Base-by-base conservation (phyloP, 2,888 invertebrate species). In the Cantharis flavilabris region DNA sequence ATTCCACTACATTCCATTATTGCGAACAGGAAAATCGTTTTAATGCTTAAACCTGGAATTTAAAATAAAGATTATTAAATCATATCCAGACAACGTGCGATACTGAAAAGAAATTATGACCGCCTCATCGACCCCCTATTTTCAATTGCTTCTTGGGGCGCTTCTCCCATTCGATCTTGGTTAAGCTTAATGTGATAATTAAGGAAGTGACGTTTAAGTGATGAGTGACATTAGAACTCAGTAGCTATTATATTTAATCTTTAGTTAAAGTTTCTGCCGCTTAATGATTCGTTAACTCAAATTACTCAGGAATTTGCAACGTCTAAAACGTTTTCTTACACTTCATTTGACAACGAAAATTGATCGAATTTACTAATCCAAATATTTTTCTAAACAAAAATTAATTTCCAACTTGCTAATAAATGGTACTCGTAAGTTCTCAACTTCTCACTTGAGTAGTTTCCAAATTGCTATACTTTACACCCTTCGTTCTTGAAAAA, bases 201-300 rank as follows among this genome's bases (percentile, higher is more conserved):
- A 88, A 86, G 86, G 85, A 84, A 85, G 86, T 87, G 88, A 87
- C 88, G 84, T 87, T 87, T 88, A 88, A 88, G 86, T 85, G 88
- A 88, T 88, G 87, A 86, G 85, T 87, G 87, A 88, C 88, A 88
- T 88, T 88, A 88, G 84, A 85, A 86, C 86, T 86, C 87, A 86
- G 85, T 84, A 87, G 87, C 88, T 87, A 87, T 88, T 88, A 88
- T 88, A 88, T 88, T 88, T 88, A 88, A 88, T 88, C 88, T 87
- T 85, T 85, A 87, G 87, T 88, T 87, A 86, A 86, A 87, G 85
- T 87, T 87, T 81, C 81, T 79, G 79, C 84, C 81, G 87, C 84
- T 85, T 87, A 88, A 88, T 88, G 87, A 87, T 86, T 86, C 87
- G 88, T 87, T 87, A 88, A 88, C 84, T 85, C 84, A 84, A 86